Conservation (phyloP, 2,797 vertebrate species). For the Ctenosaura bakeri region DNA sequence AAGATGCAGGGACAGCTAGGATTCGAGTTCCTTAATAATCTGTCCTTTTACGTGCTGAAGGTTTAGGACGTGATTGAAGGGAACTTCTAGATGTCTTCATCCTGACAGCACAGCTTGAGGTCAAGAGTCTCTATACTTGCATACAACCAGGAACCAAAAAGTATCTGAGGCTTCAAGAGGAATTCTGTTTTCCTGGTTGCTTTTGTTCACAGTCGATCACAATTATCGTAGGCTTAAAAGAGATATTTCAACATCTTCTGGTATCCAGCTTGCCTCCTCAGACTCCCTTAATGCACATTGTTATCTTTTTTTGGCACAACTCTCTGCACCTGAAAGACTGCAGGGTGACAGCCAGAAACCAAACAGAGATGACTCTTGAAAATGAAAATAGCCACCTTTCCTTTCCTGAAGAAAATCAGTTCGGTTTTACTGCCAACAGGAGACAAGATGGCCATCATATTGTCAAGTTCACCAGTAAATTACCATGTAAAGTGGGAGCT, state of each 20-base stretch:
- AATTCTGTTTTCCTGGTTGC: not conserved
- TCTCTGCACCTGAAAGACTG: not conserved
- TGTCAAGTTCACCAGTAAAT: not conserved
- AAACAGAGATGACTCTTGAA: not conserved
- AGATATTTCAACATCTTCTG: not conserved
- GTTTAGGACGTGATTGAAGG: not conserved
- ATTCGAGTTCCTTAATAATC: not conserved
- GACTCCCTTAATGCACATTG: not conserved
- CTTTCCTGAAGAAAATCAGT: not conserved
- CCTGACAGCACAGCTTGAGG: too few species aligned
- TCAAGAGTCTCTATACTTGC: not conserved
- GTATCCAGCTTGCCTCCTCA: not conserved
- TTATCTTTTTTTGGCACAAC: not conserved
- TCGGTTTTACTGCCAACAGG: too few species aligned
- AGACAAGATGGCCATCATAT: not conserved
- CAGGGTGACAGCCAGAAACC: not conserved
- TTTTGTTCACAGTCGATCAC: not conserved
- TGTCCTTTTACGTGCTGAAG: not conserved
- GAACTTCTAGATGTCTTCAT: not conserved
- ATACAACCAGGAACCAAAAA: not conserved
- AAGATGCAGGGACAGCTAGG: not conserved
- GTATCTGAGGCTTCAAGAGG: not conserved
- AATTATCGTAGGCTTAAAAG: not conserved
- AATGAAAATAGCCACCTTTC: not conserved
- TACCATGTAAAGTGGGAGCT: not conserved